Evolutionary conservation across 1,140 invertebrate genomes (phyloP), one percentile per base, ranked within the genome.

Genomic region (Phymastichus coffea): DNA sequence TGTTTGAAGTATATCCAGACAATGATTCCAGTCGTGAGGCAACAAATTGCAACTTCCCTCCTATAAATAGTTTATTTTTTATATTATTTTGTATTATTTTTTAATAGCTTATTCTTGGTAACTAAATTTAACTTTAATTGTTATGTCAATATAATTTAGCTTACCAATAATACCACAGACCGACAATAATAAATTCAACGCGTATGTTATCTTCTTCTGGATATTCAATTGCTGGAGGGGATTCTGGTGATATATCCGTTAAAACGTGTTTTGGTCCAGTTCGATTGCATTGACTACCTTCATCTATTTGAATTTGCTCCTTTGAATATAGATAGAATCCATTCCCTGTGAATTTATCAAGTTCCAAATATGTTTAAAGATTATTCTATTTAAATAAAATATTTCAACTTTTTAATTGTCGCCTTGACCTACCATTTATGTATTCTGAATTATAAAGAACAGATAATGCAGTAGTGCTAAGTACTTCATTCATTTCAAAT

Each of bases 151-250:
- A n/a, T 28, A 15, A 60, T 37, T 52, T 4, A 63, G 60, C 81
- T 70, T 77, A 86, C 85, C 91, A 93, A 86, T 88, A 93, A 73
- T 86, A 87, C 88, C 88, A 92, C 0, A 94, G 70, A 0, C 89
- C 90, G 26, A 86, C 83, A 37, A 85, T 83, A 17, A 87, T 83
- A 20, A 85, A 77, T 76, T 84, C 81, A 2, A 83, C 80, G 22
- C 81, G 77, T 19, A 78, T 82, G 62, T 82, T 79, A 33, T 81
- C 77, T 41, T 81, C 62, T 26, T 69, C 64, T 17, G 69, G 57
- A 37, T 51, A 49, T 28, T 61, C 57, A 38, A 38, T 41, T 4
- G 20, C 3, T 43, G 38, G 3, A 28, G 51, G 3, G 9, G 25
- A 3, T 47, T 57, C 23, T 47, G 48, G 28, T 23, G 48, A 43